A percentile compares a stretch with the other conserved stretches of the same genome.
phyloP scores from a whole-genome alignment of 2,113 vertebrate genomes.

The Arothron firmamentum region DNA sequence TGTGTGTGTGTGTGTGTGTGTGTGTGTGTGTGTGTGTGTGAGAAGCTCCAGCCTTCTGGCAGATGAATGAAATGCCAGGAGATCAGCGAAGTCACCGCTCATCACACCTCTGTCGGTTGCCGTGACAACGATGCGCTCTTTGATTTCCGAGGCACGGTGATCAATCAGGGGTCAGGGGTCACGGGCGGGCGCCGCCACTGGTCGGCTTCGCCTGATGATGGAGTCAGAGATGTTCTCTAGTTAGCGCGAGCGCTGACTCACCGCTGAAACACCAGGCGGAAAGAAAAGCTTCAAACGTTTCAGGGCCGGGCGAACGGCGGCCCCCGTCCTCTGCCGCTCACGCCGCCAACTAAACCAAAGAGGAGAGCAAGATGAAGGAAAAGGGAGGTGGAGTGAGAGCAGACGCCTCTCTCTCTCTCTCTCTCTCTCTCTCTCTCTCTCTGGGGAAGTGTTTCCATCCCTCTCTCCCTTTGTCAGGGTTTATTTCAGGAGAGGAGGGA shows the following conservation, averaged over 20 bases:
- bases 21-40: too few species aligned
- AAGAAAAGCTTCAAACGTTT: too few species aligned
- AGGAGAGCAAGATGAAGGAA: background rate
- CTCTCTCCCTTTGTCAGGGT: background rate
- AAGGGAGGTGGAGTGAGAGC: slow-evolving; percentile 25
- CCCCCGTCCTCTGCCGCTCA: too few species aligned
- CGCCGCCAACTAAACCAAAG: background rate
- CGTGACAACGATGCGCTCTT: background rate
- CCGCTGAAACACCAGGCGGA: too few species aligned
- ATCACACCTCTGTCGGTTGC: background rate
- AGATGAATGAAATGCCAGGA: background rate
- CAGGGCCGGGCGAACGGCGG: too few species aligned
- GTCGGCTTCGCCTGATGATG: slow-evolving; percentile 26
- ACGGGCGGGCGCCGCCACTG: slow-evolving; percentile 8
- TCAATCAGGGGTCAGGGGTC: background rate
- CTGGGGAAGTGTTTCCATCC: slow-evolving; percentile 29
- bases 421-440: slow-evolving; percentile 8
- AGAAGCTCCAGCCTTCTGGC: background rate
- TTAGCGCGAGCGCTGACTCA: too few species aligned
- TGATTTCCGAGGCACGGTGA: background rate
- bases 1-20: too few species aligned
- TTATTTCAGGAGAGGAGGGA: too few species aligned
- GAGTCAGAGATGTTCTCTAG: slow-evolving; percentile 3
- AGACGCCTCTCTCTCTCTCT: slow-evolving; percentile 11
- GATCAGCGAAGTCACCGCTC: background rate